Evolutionary conservation across 2,797 vertebrate genomes (phyloP).

Genomic region (Ibycter americanus): DNA sequence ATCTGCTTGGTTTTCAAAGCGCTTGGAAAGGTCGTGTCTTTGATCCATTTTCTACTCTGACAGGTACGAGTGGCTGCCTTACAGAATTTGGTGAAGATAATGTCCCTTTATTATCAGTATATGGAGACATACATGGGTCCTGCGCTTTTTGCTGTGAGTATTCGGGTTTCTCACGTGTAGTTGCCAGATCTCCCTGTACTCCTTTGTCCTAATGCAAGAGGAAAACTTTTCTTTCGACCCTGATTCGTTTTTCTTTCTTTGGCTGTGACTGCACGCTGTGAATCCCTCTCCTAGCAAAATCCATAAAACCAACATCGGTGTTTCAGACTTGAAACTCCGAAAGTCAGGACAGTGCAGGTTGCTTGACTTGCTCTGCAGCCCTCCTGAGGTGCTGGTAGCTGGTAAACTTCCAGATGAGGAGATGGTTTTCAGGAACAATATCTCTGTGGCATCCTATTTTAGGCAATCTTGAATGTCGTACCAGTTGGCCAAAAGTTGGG

Average conservation of each 20-base stretch:
- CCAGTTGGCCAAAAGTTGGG: background rate
- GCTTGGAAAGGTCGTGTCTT: background rate
- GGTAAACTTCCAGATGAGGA: background rate
- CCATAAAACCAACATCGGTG: background rate
- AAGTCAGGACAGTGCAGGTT: background rate
- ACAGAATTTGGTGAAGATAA: slow-evolving; percentile 99
- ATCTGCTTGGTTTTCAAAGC: background rate
- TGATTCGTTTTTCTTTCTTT: fast-evolving
- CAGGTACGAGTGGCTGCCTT: slow-evolving; percentile 96
- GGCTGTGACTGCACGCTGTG: background rate
- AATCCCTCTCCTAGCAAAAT: background rate
- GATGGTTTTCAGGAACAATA: background rate
- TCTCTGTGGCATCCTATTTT: background rate
- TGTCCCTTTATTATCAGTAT: slow-evolving; percentile 98
- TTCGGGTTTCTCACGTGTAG: fast-evolving
- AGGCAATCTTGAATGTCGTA: background rate
- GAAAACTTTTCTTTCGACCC: fast-evolving
- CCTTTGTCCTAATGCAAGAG: background rate
- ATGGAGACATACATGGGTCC: slow-evolving; percentile 99
- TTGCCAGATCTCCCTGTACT: background rate
- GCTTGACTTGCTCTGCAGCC: too few species aligned
- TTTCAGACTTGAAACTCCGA: background rate
- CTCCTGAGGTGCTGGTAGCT: background rate
- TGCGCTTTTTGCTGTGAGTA: slow-evolving; percentile 94
- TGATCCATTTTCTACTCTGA: background rate